Evolutionary conservation across 2,888 invertebrate species (phyloP).

Genomic region (Trissolcus brochymenae): DNA sequence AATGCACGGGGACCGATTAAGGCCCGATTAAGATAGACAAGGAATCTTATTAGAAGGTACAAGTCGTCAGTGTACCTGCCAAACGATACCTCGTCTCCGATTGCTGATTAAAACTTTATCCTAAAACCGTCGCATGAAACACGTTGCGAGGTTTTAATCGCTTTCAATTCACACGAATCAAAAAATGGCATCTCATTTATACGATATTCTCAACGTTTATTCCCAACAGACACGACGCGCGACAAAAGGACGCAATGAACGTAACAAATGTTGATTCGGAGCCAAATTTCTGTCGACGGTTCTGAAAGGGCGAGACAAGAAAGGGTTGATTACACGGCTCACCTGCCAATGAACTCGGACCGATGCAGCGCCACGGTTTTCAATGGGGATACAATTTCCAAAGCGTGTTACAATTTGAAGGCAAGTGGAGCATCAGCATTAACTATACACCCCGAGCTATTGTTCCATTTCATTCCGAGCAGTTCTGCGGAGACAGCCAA

Average conservation of each 20-base stretch:
- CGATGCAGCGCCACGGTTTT: constrained; percentile 44
- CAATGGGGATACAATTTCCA: constrained; percentile 59
- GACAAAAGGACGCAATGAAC: constrained; percentile 42
- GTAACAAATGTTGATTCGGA: constrained; percentile 51
- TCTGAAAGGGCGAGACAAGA: constrained; percentile 23
- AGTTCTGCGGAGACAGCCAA: constrained; percentile 56
- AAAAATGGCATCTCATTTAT: constrained; percentile 12
- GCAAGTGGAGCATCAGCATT: constrained; percentile 64
- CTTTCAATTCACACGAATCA: constrained; percentile 26
- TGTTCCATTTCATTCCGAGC: constrained; percentile 68
- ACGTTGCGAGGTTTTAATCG: constrained; percentile 12
- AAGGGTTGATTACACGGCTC: constrained; percentile 52
- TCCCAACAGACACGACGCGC: constrained; percentile 13
- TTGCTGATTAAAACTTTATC: not conserved
- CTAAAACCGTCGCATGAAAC: too few relatives aligned
- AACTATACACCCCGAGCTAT: constrained; percentile 71
- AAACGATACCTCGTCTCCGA: not conserved
- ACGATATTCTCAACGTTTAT: constrained; percentile 20
- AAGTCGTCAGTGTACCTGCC: too few relatives aligned
- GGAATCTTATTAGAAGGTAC: constrained; percentile 27
- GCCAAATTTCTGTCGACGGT: constrained; percentile 41
- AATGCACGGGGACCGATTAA: constrained; percentile 11
- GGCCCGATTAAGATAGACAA: constrained; percentile 19
- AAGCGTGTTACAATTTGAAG: constrained; percentile 59
- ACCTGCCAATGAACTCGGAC: constrained; percentile 53